Evolutionary conservation across 1,140 invertebrate species (phyloP).

Genomic region (Drosophila parvula): DNA sequence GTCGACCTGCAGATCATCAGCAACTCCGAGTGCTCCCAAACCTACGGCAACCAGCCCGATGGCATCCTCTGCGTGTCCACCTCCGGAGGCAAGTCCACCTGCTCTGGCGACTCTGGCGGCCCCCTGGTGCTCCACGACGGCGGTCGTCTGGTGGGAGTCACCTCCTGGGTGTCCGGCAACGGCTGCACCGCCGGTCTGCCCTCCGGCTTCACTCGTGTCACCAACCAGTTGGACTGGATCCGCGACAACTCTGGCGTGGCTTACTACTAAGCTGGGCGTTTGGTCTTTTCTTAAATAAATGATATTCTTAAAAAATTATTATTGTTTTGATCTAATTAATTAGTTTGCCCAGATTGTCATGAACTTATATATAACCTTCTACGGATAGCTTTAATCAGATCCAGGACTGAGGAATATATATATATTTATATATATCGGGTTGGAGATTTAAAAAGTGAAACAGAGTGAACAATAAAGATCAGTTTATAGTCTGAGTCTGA

Average conservation of each 20-base stretch:
- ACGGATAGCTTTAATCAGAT: too few species aligned
- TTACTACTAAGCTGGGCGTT: conserved; percentile 15
- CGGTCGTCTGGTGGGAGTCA: conserved; percentile 84
- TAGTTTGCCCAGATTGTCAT: too few species aligned
- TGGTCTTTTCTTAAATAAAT: too few species aligned
- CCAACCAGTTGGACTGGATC: conserved; percentile 85
- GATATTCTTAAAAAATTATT: too few species aligned
- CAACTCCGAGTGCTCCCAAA: conserved; percentile 50
- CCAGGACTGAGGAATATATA: too few species aligned
- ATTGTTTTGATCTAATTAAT: too few species aligned
- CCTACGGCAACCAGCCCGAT: conserved; percentile 45
- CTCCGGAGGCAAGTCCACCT: conserved; percentile 57
- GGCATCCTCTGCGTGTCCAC: conserved; percentile 64
- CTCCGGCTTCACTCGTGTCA: conserved; percentile 84
- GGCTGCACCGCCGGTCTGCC: conserved; percentile 73
- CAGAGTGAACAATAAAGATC: too few species aligned
- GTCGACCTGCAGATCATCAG: too few species aligned
- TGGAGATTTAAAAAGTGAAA: too few species aligned
- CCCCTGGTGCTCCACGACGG: conserved; percentile 84
- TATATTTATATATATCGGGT: too few species aligned
- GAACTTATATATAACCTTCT: too few species aligned
- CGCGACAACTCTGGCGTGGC: conserved; percentile 53
- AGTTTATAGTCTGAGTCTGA: too few species aligned
- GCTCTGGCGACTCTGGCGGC: conserved; percentile 86
- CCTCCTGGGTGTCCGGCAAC: conserved; percentile 67